Conservation (phyloP, 2,797 vertebrate genomes). For the Catostomus latipinnis region DNA sequence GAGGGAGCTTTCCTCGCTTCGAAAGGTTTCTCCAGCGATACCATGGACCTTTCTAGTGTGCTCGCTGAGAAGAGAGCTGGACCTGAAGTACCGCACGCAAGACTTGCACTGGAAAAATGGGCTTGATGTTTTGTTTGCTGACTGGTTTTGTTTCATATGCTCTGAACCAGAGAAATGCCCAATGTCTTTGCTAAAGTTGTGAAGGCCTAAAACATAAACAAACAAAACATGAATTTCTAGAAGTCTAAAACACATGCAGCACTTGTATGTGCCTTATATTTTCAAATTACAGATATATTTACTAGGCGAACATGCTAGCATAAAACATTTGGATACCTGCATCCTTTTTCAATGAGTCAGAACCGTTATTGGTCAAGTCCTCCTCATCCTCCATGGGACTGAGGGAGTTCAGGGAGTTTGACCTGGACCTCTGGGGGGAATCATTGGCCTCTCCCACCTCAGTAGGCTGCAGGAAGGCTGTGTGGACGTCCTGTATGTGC, state of each 20-base stretch:
- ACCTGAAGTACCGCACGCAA: conserved; percentile 98
- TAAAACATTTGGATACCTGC: conserved; percentile 70
- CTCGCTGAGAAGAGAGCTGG: conserved; percentile 94
- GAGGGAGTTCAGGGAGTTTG: conserved; percentile 85
- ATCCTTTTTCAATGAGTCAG: conserved; percentile 78
- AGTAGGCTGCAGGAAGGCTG: conserved; percentile 94
- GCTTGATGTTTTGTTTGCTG: conserved; percentile 84
- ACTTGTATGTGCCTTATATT: not conserved
- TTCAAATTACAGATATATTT: not conserved
- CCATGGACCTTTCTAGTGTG: conserved; percentile 96
- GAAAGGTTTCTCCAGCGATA: conserved; percentile 72
- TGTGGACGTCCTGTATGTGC: conserved; percentile 98
- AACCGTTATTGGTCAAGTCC: conserved; percentile 86
- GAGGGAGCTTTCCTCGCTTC: conserved; percentile 72
- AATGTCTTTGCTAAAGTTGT: conserved; percentile 79
- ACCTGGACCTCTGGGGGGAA: conserved; percentile 75
- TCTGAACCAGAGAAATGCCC: conserved; percentile 85
- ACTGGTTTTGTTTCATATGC: conserved; percentile 80
- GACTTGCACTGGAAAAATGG: conserved; percentile 99
- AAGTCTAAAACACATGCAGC: too few species aligned
- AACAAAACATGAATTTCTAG: conserved; percentile 36
- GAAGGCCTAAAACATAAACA: conserved; percentile 83
- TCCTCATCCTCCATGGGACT: conserved; percentile 86
- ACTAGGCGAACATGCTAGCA: not conserved
- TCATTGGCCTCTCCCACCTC: conserved; percentile 85